A percentile compares a stretch with the other conserved stretches of the same genome.
Conservation (phyloP, 2,888 invertebrate species). For the Apodemia zela region DNA sequence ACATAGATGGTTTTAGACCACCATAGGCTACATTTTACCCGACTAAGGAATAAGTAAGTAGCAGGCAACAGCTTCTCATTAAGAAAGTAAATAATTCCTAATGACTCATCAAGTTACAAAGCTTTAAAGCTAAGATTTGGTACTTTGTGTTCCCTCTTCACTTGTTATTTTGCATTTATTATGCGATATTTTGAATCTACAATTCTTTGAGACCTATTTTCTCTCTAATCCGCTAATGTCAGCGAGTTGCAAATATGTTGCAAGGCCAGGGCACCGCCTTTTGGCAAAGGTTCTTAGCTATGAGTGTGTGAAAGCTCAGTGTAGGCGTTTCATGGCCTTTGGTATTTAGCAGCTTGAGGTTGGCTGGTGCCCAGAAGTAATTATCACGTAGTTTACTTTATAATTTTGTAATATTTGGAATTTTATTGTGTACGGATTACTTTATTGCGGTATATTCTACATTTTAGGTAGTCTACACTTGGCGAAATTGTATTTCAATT, state of each 20-base stretch:
- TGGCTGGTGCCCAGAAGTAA: slow-evolving; percentile 35
- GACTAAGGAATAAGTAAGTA: no score
- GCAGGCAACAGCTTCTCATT: no score
- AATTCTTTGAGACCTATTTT: slow-evolving; percentile 18
- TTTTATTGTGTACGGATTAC: neutral
- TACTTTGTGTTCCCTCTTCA: neutral
- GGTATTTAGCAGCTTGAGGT: slow-evolving; percentile 29
- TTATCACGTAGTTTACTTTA: slow-evolving; percentile 24
- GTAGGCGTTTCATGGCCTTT: slow-evolving; percentile 27
- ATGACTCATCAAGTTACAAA: neutral
- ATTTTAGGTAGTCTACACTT: no score
- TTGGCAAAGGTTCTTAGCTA: slow-evolving; percentile 34
- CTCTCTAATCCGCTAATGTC: slow-evolving; percentile 20
- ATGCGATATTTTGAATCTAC: neutral
- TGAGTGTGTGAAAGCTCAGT: slow-evolving; percentile 26
- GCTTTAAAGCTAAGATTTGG: neutral
- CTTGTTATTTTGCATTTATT: neutral
- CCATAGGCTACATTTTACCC: no score
- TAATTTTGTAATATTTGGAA: slow-evolving; percentile 1
- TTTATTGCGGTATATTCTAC: neutral
- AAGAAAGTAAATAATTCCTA: no score
- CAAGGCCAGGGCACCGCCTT: slow-evolving; percentile 26
- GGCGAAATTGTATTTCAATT: no score
- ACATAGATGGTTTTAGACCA: no score
- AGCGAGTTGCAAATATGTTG: slow-evolving; percentile 16